Conservation (phyloP, 2,797 vertebrate species). For the Sebastes miniatus region DNA sequence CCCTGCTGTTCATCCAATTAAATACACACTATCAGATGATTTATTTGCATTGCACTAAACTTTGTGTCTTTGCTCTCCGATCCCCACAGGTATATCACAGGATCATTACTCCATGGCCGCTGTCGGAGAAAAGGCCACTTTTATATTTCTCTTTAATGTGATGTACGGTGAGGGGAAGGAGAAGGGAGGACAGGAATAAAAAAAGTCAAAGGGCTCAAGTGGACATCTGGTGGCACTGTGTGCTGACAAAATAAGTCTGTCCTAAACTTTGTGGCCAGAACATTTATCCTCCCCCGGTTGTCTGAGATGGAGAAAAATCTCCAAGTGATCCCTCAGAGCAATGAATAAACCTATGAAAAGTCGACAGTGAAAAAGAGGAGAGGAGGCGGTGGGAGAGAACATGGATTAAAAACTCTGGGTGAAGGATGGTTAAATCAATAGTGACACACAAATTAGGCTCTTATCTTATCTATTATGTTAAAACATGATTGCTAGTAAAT, state of each 20-base stretch:
- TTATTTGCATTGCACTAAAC: background rate
- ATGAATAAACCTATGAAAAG: slow-evolving; percentile 19
- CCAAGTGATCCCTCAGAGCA: background rate
- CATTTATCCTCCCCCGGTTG: background rate
- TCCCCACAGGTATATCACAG: background rate
- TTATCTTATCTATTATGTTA: background rate
- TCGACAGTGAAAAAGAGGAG: background rate
- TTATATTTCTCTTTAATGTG: background rate
- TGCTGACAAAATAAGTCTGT: slow-evolving; percentile 18
- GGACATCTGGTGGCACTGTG: slow-evolving; percentile 9
- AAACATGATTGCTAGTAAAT: background rate
- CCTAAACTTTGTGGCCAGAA: slow-evolving; percentile 22
- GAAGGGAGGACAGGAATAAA: slow-evolving; percentile 20
- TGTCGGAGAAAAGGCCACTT: background rate
- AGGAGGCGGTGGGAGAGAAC: background rate
- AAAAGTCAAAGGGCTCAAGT: slow-evolving; percentile 5
- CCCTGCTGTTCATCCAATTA: background rate
- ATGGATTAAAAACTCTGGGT: background rate
- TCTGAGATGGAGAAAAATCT: slow-evolving; percentile 5
- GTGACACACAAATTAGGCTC: background rate
- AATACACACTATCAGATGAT: background rate
- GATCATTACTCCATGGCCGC: background rate
- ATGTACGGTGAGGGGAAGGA: background rate
- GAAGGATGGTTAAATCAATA: background rate
- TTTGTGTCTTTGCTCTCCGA: background rate